Base-by-base conservation (phyloP, 2,888 invertebrate species). In the Dromius quadrimaculatus region DNA sequence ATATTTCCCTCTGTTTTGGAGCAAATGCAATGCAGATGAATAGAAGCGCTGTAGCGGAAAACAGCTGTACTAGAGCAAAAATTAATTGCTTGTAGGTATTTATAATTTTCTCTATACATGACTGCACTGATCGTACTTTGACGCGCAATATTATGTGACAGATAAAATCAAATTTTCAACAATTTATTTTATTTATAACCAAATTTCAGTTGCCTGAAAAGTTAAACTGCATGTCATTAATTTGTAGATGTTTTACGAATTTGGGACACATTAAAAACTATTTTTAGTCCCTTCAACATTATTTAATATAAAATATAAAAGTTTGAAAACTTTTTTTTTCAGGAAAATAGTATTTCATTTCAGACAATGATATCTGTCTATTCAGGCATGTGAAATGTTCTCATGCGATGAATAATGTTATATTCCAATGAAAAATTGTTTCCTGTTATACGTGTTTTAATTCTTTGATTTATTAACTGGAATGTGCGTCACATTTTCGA, bases 401-500 rank as follows among this genome's bases (percentile, higher is more conserved):
- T 54, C 50, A 54, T 54, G 32, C 61, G 36, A 61, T 61, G 28
- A 43, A 28, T 41, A 62, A 28, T 62, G 62, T 43, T 34, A 32
- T 57, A 19, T 62, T 43, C 43, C 43, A 20, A 41, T 62, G 41
- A 62, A 43, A 43, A 43, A 62, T 62, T 62, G 36, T 22, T 62
- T 62, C 38, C 62, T 28, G 62, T 54, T 28, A 28, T 54, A 28
- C 32, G 28, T 54, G 50, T 13, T 23, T 23, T 54, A 54, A 54
- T 54, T 41, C 43, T 23, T 17, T 62, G 43, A 62, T 41, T 62
- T 62, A 62, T 62, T 62, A 41, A 62, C 41, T 23, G 15, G 43
- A 62, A 62, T 62, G 22, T 62, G 62, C 50, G 50, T 62, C 62
- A 23, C 22, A 62, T 61, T 61, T 62, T 23, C 6, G 6, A 28